A percentile compares a stretch with the other conserved stretches of the same genome.
These are phyloP conservation scores for Telmatochromis sp. DNA, from an alignment of 2,113 vertebrate species.

Conservation along the genomic window DNA sequence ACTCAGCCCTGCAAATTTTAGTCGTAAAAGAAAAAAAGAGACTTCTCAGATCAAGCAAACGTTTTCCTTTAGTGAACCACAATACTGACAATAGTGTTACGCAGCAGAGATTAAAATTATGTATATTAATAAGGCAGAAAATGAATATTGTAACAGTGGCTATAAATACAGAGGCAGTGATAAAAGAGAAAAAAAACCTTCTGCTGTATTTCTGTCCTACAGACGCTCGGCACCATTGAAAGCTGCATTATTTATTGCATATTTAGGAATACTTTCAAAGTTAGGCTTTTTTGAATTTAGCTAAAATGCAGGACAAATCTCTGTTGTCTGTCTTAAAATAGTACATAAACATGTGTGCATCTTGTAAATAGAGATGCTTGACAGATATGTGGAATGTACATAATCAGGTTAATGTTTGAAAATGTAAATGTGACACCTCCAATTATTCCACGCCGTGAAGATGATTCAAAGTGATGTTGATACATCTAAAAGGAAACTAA, in stretches of 20 bases:
- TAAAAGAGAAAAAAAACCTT: background rate
- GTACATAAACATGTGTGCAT: background rate
- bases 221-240: background rate
- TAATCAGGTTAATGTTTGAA: slow-evolving; percentile 4
- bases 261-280: background rate
- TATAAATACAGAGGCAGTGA: background rate
- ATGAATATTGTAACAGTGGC: background rate
- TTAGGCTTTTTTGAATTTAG: slow-evolving; percentile 14
- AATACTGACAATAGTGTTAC: background rate
- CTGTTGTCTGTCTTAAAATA: background rate
- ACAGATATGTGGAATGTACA: slow-evolving; percentile 4
- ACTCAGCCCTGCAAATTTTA: background rate
- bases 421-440: background rate
- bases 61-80: background rate
- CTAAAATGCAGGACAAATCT: background rate
- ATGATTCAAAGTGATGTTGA: background rate
- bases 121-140: background rate
- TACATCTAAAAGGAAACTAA: background rate
- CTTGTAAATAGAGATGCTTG: slow-evolving; percentile 2
- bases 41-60: background rate
- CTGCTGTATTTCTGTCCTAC: slow-evolving; percentile 5
- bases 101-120: background rate
- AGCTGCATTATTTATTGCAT: slow-evolving; percentile 33
- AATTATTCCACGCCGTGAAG: background rate
- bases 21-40: background rate